phyloP scores from a whole-genome alignment of 2,888 invertebrate genomes.

The Chirona hameri region DNA sequence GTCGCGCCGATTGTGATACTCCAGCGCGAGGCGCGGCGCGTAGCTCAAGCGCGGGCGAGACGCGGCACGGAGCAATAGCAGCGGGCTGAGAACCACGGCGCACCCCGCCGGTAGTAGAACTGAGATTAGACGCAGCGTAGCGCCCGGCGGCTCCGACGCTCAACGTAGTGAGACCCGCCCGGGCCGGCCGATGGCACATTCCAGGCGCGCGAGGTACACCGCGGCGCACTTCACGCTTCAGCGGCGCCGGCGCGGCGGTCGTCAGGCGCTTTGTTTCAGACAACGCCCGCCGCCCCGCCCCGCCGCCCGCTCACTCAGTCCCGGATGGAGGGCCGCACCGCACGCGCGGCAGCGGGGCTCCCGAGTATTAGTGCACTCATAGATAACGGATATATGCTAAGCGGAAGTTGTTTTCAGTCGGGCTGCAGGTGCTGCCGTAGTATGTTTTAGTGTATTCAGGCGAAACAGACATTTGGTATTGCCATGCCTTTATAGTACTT shows the following conservation, averaged over 20 bases:
- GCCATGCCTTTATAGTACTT: conserved; percentile 8
- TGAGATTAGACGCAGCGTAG: too few relatives aligned
- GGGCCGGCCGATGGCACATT: neutral
- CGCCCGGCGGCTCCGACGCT: neutral
- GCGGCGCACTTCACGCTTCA: neutral
- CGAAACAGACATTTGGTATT: conserved; percentile 7
- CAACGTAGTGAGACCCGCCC: neutral
- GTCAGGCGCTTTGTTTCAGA: neutral
- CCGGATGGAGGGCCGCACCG: neutral
- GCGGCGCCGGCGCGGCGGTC: neutral
- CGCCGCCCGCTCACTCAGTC: neutral
- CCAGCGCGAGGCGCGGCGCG: neutral
- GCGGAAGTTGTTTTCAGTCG: neutral
- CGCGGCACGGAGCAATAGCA: neutral
- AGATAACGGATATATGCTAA: neutral
- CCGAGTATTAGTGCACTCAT: neutral
- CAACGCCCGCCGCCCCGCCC: neutral
- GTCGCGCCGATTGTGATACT: neutral
- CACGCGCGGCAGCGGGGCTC: neutral
- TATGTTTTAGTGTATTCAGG: neutral
- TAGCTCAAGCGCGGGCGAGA: neutral
- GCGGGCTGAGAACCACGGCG: neutral
- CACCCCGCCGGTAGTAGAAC: neutral
- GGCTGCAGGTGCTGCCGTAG: neutral
- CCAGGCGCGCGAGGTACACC: neutral